Base-by-base conservation (phyloP, 2,797 vertebrate species). In the Crenichthys baileyi region DNA sequence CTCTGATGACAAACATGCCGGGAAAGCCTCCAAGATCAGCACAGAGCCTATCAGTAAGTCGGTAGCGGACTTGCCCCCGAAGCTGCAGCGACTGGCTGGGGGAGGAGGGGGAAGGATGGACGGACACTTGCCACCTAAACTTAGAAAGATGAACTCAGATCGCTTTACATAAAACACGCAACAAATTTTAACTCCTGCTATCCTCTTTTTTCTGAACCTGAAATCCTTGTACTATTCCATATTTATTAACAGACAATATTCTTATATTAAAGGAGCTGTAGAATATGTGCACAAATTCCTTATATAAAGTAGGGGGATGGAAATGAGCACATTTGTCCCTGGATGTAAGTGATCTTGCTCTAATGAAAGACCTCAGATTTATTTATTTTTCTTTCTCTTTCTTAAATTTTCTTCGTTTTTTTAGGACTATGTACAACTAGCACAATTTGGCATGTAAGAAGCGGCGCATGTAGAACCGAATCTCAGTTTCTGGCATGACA, bases 71-170 rank as follows among this genome's bases (percentile, higher is more conserved):
- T 96, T 99, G 91, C 98, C 98, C 22, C 98, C 98, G 83, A 99
- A 99, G 94, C 96, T 99, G 91, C 98, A 99, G 96, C 97, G 96
- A 91, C 93, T 99, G 85, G 97, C 97, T 1, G 98, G 97, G 77
- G 96, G 95, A 7, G 93, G 96, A 51, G 96, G 95, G 0, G 94
- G 97, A 41, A 94, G 98, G 83, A 98, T 99, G 97, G 98, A 99
- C 56, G 97, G 98, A 46, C 96, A 99, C 91, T 95, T 99, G 73
- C 98, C 98, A 0, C 98, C 98, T 70, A 99, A 99, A 95, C 96
- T 99, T 93, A 94, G 98, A 79, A 99, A 99, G 93, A 99, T 99
- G 98, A 99, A 99, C 92, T 99, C 98, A 0, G 98, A 99, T 85
- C 95, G 98, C 72, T 99, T 99, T 85, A 99, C 98, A 94, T 99